phyloP scores from a whole-genome alignment of 2,113 vertebrate species.

The Apodemus sylvaticus region DNA sequence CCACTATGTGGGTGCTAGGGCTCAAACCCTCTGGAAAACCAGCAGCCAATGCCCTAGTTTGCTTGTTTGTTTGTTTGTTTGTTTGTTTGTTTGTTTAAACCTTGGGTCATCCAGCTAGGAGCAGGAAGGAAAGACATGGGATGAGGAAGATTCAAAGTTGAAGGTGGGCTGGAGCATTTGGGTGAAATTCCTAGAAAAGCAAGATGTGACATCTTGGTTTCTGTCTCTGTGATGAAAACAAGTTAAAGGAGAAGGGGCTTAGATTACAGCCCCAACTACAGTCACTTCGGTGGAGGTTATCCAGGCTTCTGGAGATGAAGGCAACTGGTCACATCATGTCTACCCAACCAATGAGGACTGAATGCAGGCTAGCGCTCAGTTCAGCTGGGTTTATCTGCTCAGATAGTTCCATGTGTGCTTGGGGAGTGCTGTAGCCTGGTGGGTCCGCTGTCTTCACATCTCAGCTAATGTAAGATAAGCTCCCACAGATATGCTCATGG shows the following conservation, averaged over 20 bases:
- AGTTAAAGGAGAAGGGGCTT: background rate
- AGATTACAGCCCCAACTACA: background rate
- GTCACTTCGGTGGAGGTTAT: background rate
- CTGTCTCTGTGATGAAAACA: background rate
- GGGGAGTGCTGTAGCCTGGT: background rate
- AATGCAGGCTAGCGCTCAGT: background rate
- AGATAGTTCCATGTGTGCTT: background rate
- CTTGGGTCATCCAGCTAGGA: background rate
- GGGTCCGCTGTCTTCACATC: background rate
- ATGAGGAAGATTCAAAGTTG: background rate
- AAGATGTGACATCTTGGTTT: background rate
- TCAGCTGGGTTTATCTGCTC: background rate
- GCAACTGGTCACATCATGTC: background rate
- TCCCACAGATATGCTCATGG: background rate
- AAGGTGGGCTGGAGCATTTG: background rate
- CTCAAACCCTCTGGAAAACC: background rate
- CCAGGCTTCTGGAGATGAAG: background rate
- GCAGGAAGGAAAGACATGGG: background rate
- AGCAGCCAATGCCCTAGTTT: background rate
- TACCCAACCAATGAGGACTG: background rate
- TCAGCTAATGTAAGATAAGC: background rate
- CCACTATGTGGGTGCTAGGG: background rate
- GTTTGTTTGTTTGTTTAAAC: background rate
- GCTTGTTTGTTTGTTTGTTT: too few species aligned
- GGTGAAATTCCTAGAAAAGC: background rate